Evolutionary conservation across 2,797 vertebrate genomes (phyloP).

Genomic region (Gambusia yucatana): DNA sequence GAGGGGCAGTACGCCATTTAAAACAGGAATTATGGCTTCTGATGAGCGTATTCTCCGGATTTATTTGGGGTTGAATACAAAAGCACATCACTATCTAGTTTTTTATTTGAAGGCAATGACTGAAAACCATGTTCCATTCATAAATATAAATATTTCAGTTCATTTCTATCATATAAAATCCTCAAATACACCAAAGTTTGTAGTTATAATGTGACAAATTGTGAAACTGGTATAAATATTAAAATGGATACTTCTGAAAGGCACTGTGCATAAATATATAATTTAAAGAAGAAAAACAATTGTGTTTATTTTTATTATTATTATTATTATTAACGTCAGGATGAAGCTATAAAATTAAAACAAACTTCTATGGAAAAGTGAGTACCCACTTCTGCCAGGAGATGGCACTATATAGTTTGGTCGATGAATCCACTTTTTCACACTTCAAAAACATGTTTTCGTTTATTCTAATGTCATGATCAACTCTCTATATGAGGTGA

Average conservation of each 20-base stretch:
- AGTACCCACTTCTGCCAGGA: slow-evolving; percentile 38
- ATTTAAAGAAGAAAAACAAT: background rate
- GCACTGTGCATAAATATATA: background rate
- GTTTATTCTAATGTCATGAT: background rate
- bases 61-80: background rate
- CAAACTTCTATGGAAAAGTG: background rate
- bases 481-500: background rate
- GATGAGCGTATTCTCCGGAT: background rate
- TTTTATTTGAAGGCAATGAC: background rate
- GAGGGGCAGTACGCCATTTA: background rate
- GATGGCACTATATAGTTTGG: slow-evolving; percentile 56
- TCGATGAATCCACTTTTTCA: slow-evolving; percentile 3
- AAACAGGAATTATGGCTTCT: background rate
- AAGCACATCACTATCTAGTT: background rate
- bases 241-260: background rate
- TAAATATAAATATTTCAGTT: background rate
- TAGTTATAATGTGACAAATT: background rate
- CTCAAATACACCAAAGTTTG: background rate
- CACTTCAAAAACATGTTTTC: background rate
- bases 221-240: background rate
- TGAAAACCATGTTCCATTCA: background rate
- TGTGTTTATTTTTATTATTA: background rate
- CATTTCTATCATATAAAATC: background rate
- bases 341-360: background rate
- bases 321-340: background rate